phyloP scores from a whole-genome alignment of 1,140 invertebrate genomes.

The Euura lappo region DNA sequence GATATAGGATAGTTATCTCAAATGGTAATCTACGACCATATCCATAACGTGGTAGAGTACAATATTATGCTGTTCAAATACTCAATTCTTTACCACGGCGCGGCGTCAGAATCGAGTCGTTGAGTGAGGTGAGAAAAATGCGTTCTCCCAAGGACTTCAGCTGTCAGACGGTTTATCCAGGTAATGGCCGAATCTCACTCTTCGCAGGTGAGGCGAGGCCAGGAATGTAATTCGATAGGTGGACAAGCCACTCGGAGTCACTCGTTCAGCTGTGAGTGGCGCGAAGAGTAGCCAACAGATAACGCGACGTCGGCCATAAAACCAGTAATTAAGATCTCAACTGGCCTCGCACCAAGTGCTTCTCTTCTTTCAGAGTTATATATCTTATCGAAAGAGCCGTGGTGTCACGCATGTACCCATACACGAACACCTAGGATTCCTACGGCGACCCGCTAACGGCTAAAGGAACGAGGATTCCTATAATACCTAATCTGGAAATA shows the following conservation, averaged over 20 bases:
- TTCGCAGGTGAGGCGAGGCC: conserved; percentile 3
- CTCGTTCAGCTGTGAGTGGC: background rate
- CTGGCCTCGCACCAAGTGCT: background rate
- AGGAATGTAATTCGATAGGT: conserved; percentile 1
- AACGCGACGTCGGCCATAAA: conserved; percentile 2
- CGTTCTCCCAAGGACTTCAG: background rate
- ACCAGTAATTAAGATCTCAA: conserved; percentile 7
- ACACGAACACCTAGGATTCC: background rate
- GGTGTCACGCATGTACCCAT: background rate
- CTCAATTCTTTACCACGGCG: too few relatives aligned
- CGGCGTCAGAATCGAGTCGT: background rate
- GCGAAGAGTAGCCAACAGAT: conserved; percentile 6
- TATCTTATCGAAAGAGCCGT: background rate
- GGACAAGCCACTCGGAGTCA: conserved; percentile 4
- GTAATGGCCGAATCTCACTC: conserved; percentile 5
- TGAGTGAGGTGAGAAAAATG: background rate
- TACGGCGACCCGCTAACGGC: background rate
- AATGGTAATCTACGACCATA: too few relatives aligned
- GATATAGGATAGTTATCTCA: background rate
- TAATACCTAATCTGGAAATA: background rate
- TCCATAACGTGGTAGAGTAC: background rate
- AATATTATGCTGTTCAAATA: background rate
- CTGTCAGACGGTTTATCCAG: background rate
- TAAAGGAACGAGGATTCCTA: background rate
- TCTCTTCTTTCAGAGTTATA: background rate